Percentiles rank a stretch among this genome's conserved stretches.
These are phyloP conservation scores for Philopedon plagiatum DNA, from an alignment of 2,888 invertebrate genomes.

Conservation along the genomic window DNA sequence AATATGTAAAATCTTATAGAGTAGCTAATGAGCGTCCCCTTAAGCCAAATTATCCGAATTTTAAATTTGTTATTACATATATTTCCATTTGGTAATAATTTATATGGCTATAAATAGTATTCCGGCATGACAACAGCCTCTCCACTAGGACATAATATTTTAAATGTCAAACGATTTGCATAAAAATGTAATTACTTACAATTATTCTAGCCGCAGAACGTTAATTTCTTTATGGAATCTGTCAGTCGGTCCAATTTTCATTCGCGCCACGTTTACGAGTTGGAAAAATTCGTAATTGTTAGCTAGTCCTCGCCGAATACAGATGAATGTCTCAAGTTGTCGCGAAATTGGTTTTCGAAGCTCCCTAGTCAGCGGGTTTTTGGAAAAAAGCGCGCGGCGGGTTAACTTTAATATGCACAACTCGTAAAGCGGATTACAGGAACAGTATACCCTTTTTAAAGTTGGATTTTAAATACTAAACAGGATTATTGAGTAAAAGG, in stretches of 20 bases:
- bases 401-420: slow-evolving; percentile 18
- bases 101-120: not conserved
- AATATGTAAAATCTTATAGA: too few relatives aligned
- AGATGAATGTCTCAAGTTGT: slow-evolving; percentile 48
- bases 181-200: slow-evolving; percentile 40
- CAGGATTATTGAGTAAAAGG: slow-evolving; percentile 23
- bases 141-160: not conserved
- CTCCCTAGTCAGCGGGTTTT: slow-evolving; percentile 23
- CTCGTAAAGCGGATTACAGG: slow-evolving; percentile 19
- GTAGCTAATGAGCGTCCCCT: too few relatives aligned
- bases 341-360: slow-evolving; percentile 42
- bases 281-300: slow-evolving; percentile 51
- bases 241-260: slow-evolving; percentile 28
- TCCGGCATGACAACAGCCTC: not conserved
- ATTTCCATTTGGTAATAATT: not conserved
- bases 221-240: slow-evolving; percentile 45
- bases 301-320: slow-evolving; percentile 42
- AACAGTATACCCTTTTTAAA: slow-evolving; percentile 23
- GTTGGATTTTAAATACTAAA: slow-evolving; percentile 41
- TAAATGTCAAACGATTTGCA: slow-evolving; percentile 21
- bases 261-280: slow-evolving; percentile 39
- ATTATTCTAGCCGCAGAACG: slow-evolving; percentile 43
- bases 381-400: slow-evolving; percentile 16
- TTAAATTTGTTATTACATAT: not conserved
- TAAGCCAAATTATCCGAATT: not conserved